Conservation (phyloP, 2,888 invertebrate genomes). For the Brachycybe producta region DNA sequence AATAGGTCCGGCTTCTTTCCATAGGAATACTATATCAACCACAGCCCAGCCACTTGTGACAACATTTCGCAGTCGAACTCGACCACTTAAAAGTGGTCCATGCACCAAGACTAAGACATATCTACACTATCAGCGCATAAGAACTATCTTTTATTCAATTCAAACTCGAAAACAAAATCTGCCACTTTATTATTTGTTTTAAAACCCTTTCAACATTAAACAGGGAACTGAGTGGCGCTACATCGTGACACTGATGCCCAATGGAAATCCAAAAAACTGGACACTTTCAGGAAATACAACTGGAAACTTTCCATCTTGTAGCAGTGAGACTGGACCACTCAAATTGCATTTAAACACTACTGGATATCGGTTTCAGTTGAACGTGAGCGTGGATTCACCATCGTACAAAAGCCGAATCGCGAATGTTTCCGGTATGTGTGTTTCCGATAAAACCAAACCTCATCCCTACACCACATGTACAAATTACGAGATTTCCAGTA, state of each 20-base stretch:
- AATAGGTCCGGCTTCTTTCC: too few relatives aligned
- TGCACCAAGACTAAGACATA: too few relatives aligned
- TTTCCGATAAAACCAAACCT: neutral
- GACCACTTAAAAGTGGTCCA: too few relatives aligned
- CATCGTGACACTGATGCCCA: neutral
- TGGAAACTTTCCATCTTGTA: conserved; percentile 5
- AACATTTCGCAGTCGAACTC: too few relatives aligned
- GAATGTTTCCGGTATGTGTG: conserved; percentile 8
- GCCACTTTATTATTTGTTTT: too few relatives aligned
- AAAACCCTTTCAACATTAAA: too few relatives aligned
- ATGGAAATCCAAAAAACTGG: neutral
- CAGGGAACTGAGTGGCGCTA: conserved; percentile 9
- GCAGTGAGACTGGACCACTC: neutral
- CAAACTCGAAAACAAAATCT: too few relatives aligned
- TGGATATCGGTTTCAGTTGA: conserved; percentile 13
- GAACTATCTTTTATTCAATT: too few relatives aligned
- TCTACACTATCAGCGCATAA: too few relatives aligned
- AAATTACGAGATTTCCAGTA: neutral
- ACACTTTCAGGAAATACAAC: neutral
- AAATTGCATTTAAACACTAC: conserved; percentile 2
- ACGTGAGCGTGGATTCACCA: conserved; percentile 11
- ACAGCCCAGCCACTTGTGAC: too few relatives aligned
- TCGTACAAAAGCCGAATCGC: conserved; percentile 1
- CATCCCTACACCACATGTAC: neutral
- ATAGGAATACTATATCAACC: too few relatives aligned